Evolutionary conservation across 2,888 invertebrate species (phyloP).

Genomic region (Ypsolopha sequella): DNA sequence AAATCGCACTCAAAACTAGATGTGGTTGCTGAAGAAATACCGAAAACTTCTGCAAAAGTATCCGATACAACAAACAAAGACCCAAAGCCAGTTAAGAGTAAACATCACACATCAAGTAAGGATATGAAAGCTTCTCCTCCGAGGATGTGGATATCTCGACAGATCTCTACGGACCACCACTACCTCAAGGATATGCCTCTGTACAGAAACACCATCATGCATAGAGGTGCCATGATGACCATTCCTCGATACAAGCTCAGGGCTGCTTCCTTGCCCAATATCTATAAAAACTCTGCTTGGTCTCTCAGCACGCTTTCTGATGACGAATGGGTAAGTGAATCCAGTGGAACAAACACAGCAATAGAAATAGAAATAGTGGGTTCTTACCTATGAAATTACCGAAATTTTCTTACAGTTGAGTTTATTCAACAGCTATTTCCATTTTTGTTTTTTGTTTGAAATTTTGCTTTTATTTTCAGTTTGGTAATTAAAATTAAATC

Average conservation of each 20-base stretch:
- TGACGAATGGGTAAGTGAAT: constrained; percentile 75
- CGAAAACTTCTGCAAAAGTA: constrained; percentile 4
- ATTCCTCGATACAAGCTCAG: constrained; percentile 82
- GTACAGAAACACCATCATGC: constrained; percentile 86
- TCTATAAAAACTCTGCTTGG: constrained; percentile 86
- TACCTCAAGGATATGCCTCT: constrained; percentile 77
- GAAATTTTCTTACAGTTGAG: too few relatives aligned
- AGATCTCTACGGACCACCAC: constrained; percentile 72
- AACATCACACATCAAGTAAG: constrained; percentile 6
- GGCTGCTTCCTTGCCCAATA: constrained; percentile 91
- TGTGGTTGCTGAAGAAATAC: constrained; percentile 16
- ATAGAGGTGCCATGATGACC: constrained; percentile 87
- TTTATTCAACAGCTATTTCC: too few relatives aligned
- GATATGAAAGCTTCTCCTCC: constrained; percentile 9
- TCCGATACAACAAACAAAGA: constrained; percentile 12
- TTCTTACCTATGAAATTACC: too few relatives aligned
- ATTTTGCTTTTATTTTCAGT: too few relatives aligned
- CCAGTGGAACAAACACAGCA: neutral
- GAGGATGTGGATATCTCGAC: constrained; percentile 41
- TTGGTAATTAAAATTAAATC: too few relatives aligned
- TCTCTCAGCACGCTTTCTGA: constrained; percentile 72
- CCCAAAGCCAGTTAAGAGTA: constrained; percentile 17
- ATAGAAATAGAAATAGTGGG: too few relatives aligned
- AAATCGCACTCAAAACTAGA: constrained; percentile 9
- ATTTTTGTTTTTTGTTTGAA: too few relatives aligned